These are phyloP conservation scores for Dicyrtomina minuta DNA, from an alignment of 2,888 invertebrate genomes.

Conservation along the genomic window DNA sequence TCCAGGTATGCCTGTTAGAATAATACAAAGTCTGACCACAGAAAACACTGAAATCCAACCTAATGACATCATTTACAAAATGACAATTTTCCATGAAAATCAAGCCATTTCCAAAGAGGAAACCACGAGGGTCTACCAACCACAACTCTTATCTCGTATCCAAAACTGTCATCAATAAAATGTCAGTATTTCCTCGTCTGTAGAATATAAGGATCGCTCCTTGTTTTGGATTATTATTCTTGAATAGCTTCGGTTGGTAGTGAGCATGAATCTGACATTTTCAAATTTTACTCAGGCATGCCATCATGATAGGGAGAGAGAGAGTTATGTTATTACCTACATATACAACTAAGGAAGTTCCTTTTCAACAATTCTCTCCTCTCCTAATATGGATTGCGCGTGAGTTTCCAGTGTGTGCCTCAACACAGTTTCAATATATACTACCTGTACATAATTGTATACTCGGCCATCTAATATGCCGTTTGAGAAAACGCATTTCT, in stretches of 20 bases:
- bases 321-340: no score
- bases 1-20: no score
- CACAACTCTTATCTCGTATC: neutral
- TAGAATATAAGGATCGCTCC: neutral
- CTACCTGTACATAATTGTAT: no score
- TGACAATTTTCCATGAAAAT: constrained; percentile 2
- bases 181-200: neutral
- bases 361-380: neutral
- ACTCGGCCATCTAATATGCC: neutral
- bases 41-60: neutral
- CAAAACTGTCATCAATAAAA: constrained; percentile 5
- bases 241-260: neutral
- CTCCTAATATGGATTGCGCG: neutral
- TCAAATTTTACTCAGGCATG: neutral
- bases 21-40: no score
- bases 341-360: no score
- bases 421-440: neutral
- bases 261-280: constrained; percentile 10
- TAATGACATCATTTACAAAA: constrained; percentile 2
- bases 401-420: neutral
- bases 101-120: neutral
- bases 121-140: neutral
- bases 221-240: constrained; percentile 1
- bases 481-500: no score
- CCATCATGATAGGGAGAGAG: neutral